Evolutionary conservation across 30 jellyfish, hydroid and myxozoan genomes (phyloP), one percentile per base, ranked within the genome.

Genomic region (Pelagia noctiluca): DNA sequence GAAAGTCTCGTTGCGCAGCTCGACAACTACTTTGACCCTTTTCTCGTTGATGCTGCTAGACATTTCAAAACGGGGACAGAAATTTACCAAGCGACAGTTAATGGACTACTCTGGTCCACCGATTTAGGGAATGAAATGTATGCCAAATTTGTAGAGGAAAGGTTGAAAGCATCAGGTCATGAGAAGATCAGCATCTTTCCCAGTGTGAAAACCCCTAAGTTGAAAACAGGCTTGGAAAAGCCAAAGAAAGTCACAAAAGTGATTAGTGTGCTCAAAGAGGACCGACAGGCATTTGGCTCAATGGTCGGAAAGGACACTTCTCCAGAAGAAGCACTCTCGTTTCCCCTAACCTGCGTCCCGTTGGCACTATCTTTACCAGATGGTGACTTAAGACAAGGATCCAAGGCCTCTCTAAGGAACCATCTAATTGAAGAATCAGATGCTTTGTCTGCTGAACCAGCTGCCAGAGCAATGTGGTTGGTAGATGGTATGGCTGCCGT

Each of bases 271-370:
- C 75, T 80, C 2, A 80, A 80, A 80, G 91, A 80, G 63, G 83
- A 78, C 89, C 76, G 91, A 64, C 91, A 80, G 34, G 91, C 91
- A 24, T 80, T 80, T 67, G 85, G 84, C 68, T 48, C 73, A 50
- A 61, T 64, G 84, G 91, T 80, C 2, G 84, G 91, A 0, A 80
- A 80, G 85, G 91, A 46, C 71, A 38, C 53, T 23, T 42, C 84
- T 67, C 91, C 91, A 66, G 91, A 64, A 80, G 91, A 80, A 80
- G 87, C 75, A 65, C 85, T 63, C 18, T 48, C 53, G 76, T 80
- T 46, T 63, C 85, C 75, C 64, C 73, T 63, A 29, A 64, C 91
- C 24, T n/a, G 47, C 52, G 81, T 77, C 38, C 89, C 81, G 24
- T n/a, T 77, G 57, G 89, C 89, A 36, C 80, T 75, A 49, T 1